These are phyloP conservation scores for Mycteria americana DNA, from an alignment of 2,797 vertebrate species.

Conservation along the genomic window DNA sequence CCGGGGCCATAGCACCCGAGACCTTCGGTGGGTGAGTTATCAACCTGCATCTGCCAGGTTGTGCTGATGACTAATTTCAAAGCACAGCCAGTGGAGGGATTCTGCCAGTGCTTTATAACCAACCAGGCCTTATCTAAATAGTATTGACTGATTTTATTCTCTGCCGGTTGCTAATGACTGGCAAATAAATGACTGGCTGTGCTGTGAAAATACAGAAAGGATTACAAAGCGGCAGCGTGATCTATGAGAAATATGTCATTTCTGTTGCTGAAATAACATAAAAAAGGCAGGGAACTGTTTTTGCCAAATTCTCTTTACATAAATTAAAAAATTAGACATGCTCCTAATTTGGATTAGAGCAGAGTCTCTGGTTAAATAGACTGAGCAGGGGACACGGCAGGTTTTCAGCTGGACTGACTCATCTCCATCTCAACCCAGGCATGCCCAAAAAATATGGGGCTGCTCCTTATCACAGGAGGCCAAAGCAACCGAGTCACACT, in stretches of 20 bases:
- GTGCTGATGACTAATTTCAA: neutral
- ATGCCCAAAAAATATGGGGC: rapidly evolving
- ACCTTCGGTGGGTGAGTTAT: neutral
- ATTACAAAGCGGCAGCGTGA: neutral
- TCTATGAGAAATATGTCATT: neutral
- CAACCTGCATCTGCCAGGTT: neutral
- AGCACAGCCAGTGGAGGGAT: neutral
- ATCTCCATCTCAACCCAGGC: neutral
- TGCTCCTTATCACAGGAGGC: neutral
- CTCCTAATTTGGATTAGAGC: neutral
- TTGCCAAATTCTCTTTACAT: neutral
- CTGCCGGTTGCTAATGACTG: neutral
- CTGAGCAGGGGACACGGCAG: neutral
- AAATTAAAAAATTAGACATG: neutral
- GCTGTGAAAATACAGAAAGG: neutral
- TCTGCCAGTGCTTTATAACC: neutral
- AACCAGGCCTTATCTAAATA: neutral
- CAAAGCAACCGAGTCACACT: neutral
- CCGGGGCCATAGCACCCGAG: neutral
- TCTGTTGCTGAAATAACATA: neutral
- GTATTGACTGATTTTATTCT: neutral
- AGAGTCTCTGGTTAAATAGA: neutral
- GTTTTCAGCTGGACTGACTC: neutral
- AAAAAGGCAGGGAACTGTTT: neutral
- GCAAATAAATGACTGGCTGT: neutral